Evolutionary conservation across 2,888 invertebrate genomes (phyloP).

Genomic region (Mimachlamys varia): DNA sequence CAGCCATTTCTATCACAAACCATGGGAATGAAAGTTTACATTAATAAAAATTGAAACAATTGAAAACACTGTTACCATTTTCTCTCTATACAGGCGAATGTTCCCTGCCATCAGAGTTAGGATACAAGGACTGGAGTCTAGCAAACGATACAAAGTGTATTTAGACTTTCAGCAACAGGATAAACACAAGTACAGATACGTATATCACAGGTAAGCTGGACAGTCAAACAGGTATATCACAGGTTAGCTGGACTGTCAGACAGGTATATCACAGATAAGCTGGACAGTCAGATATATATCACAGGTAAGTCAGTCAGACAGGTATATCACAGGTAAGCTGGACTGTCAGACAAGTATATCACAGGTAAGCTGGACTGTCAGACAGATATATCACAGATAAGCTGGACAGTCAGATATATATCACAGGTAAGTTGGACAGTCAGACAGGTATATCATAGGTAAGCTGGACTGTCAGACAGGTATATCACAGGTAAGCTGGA

Average conservation of each 20-base stretch:
- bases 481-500: slow-evolving; percentile 42
- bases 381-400: slow-evolving; percentile 37
- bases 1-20: too few relatives aligned
- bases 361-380: slow-evolving; percentile 39
- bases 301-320: slow-evolving; percentile 52
- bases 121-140: slow-evolving; percentile 61
- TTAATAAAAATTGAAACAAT: too few relatives aligned
- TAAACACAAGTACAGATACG: slow-evolving; percentile 71
- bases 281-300: neutral
- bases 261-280: slow-evolving; percentile 70
- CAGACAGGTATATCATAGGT: slow-evolving; percentile 41
- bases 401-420: neutral
- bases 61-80: too few relatives aligned
- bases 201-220: slow-evolving; percentile 67
- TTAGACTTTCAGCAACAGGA: slow-evolving; percentile 70
- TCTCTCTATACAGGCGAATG: slow-evolving; percentile 63
- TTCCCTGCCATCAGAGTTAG: slow-evolving; percentile 68
- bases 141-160: slow-evolving; percentile 57
- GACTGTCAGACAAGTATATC: neutral
- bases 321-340: slow-evolving; percentile 44
- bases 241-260: slow-evolving; percentile 54
- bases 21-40: too few relatives aligned
- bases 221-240: slow-evolving; percentile 1
- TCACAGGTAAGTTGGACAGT: slow-evolving; percentile 51
- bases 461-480: too few relatives aligned